Evolutionary conservation across 2,888 invertebrate genomes (phyloP).

Genomic region (Scaptomyza tumidula): DNA sequence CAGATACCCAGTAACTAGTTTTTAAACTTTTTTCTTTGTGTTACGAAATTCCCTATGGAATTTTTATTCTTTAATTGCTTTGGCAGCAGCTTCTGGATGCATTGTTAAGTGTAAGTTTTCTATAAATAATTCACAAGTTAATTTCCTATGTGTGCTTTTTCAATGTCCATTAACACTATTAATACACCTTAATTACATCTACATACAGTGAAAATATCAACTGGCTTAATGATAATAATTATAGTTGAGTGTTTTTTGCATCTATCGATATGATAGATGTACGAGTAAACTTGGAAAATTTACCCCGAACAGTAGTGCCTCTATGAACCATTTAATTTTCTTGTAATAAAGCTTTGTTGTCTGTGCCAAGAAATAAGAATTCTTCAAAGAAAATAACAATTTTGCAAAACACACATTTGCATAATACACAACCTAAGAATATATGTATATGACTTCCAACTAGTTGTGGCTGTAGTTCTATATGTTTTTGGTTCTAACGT

Average conservation of each 20-base stretch:
- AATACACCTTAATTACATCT: neutral
- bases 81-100: neutral
- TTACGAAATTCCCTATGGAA: neutral
- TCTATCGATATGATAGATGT: neutral
- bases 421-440: neutral
- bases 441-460: neutral
- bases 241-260: conserved; percentile 19
- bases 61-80: neutral
- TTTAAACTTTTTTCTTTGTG: no score
- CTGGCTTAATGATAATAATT: conserved; percentile 43
- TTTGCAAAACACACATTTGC: no score
- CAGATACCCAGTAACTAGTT: conserved; percentile 1
- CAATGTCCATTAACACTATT: no score
- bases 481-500: conserved; percentile 6
- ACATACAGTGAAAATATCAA: conserved; percentile 23
- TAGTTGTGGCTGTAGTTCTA: conserved; percentile 9
- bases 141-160: neutral
- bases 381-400: conserved; percentile 32
- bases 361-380: conserved; percentile 48
- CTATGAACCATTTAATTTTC: neutral
- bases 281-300: conserved; percentile 8
- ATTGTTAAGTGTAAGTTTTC: neutral
- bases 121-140: neutral
- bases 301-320: neutral
- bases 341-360: conserved; percentile 9